These are phyloP conservation scores for Crenuchus spilurus DNA, from an alignment of 2,797 vertebrate species.

Conservation along the genomic window DNA sequence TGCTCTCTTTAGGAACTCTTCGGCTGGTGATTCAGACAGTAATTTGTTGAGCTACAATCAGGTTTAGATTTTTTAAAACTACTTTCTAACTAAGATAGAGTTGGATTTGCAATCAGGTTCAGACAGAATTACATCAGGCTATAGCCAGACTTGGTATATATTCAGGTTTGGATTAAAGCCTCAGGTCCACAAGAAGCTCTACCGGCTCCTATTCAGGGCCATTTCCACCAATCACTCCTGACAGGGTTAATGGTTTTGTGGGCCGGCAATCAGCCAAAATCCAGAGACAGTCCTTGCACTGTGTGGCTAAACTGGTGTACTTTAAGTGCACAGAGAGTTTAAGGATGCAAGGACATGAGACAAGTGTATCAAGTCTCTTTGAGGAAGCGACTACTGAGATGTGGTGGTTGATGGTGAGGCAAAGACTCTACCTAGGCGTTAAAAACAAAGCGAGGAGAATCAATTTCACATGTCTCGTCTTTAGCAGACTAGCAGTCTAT, in stretches of 20 bases:
- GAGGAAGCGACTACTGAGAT: too few species aligned
- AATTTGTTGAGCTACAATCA: not conserved
- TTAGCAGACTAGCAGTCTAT: not conserved
- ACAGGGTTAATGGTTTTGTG: conserved; percentile 29
- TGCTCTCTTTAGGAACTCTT: too few species aligned
- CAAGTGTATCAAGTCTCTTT: not conserved
- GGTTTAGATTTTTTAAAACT: not conserved
- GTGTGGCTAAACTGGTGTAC: conserved; percentile 21
- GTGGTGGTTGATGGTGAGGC: not conserved
- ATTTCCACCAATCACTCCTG: conserved; percentile 31
- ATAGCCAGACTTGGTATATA: not conserved
- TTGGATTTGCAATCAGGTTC: too few species aligned
- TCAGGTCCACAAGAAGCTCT: not conserved
- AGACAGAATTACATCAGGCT: not conserved
- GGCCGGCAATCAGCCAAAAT: conserved; percentile 2
- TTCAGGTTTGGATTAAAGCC: not conserved
- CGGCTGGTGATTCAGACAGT: not conserved
- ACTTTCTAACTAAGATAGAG: too few species aligned
- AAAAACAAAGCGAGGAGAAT: not conserved
- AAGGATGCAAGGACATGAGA: too few species aligned
- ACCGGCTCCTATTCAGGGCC: not conserved
- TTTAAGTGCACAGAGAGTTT: not conserved
- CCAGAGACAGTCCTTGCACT: not conserved
- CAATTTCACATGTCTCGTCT: not conserved
- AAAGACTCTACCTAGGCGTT: not conserved